These are phyloP conservation scores for Helicoverpa zea DNA, from an alignment of 1,140 invertebrate genomes.

Conservation along the genomic window DNA sequence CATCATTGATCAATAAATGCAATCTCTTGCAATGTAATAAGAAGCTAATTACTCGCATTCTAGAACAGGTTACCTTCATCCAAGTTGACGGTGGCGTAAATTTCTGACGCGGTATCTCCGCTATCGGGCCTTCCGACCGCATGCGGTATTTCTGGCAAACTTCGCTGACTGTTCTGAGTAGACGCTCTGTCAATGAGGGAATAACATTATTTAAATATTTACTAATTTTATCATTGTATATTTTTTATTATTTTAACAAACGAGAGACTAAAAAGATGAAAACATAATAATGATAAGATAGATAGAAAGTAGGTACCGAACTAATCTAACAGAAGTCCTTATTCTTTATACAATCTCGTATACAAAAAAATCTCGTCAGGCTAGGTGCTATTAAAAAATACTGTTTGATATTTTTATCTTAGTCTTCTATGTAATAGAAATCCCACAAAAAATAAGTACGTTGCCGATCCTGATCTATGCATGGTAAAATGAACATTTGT, in stretches of 20 bases:
- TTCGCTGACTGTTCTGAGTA: conserved; percentile 84
- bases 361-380: too few relatives aligned
- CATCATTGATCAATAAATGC: conserved; percentile 36
- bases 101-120: conserved; percentile 85
- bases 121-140: conserved; percentile 84
- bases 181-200: conserved; percentile 69
- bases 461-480: too few relatives aligned
- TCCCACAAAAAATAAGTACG: too few relatives aligned
- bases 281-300: not conserved
- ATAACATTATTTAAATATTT: conserved; percentile 8
- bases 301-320: too few relatives aligned
- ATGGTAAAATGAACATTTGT: too few relatives aligned
- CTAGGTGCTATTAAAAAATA: too few relatives aligned
- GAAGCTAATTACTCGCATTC: conserved; percentile 11
- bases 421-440: too few relatives aligned
- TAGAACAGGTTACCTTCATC: conserved; percentile 73
- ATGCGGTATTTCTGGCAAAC: conserved; percentile 85
- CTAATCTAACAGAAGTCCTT: too few relatives aligned
- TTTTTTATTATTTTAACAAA: too few relatives aligned
- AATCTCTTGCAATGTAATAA: conserved; percentile 5
- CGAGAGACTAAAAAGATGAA: not conserved
- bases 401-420: too few relatives aligned
- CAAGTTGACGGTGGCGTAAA: conserved; percentile 85
- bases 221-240: too few relatives aligned
- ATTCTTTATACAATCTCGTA: too few relatives aligned